Evolutionary conservation across 2,797 vertebrate species (phyloP), one percentile per base, ranked within the genome.

Genomic region (Spea hammondii): DNA sequence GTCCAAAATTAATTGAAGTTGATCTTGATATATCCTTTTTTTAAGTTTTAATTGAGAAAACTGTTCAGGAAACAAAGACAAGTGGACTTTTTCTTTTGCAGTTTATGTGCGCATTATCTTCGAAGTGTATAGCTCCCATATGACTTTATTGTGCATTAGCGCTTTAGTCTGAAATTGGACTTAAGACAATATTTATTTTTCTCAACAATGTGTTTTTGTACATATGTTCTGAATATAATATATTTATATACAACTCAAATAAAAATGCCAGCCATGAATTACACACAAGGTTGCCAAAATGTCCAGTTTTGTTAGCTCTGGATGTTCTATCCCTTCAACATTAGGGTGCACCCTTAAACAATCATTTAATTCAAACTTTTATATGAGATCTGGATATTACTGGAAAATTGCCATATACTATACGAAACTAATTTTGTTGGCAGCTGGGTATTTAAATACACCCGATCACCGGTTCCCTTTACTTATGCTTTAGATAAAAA

Each of bases 231-330:
- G 47, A 51, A 78, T 57, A 49, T 51, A 64, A 78, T 57, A 57
- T 13, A 11, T 57, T 57, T 57, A 45, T 12, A 76, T 65, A 78
- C 50, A 81, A 86, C 78, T 83, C 85, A 76, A 88, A 85, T 49
- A 85, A 70, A 85, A 86, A 89, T 86, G 85, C 85, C 86, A 88
- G 85, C 65, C 86, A 87, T 17, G 54, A 85, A 85, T 76, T 55
- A 44, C 84, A 82, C 7, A 83, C 79, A 60, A 65, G 71, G 83
- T 54, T 89, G 86, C 88, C 90, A 90, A 89, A 91, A 90, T 83
- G 89, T 86, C 90, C 88, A 89, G 80, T 78, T 87, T 91, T 91
- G 88, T 91, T 92, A 90, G 87, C 91, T 86, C 91, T 92, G 89
- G 87, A 89, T 87, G 90, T 90, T 89, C 90, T 91, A 89, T 87